Evolutionary conservation across 1,140 invertebrate species (phyloP).

Genomic region (Mya arenaria): DNA sequence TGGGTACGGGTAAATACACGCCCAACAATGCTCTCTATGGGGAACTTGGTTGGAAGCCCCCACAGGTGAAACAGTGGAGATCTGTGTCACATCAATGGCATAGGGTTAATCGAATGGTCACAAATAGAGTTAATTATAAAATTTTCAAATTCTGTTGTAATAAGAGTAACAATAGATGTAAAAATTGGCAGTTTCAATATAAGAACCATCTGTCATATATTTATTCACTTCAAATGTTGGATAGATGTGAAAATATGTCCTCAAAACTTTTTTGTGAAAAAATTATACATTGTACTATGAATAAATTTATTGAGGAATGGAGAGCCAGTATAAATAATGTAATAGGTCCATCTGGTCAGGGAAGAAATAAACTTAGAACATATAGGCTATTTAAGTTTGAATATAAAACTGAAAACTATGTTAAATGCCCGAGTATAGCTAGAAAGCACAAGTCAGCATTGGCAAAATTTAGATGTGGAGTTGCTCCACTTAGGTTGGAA

Average conservation of each 20-base stretch:
- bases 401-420: constrained; percentile 11
- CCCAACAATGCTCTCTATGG: constrained; percentile 5
- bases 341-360: not conserved
- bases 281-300: not conserved
- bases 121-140: not conserved
- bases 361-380: constrained; percentile 30
- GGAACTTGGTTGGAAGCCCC: not conserved
- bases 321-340: not conserved
- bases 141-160: not conserved
- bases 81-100: not conserved
- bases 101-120: not conserved
- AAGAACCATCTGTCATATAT: not conserved
- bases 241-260: not conserved
- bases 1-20: not conserved
- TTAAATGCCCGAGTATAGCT: not conserved
- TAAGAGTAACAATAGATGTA: not conserved
- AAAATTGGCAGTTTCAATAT: not conserved
- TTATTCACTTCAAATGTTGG: not conserved
- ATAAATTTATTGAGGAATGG: constrained; percentile 12
- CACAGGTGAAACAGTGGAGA: constrained; percentile 1
- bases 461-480: constrained; percentile 22
- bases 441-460: constrained; percentile 7
- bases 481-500: constrained; percentile 11
- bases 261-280: not conserved
- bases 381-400: constrained; percentile 15